Evolutionary conservation across 2,797 vertebrate genomes (phyloP), one percentile per base, ranked within the genome.

Genomic region (Macropus fuliginosus): DNA sequence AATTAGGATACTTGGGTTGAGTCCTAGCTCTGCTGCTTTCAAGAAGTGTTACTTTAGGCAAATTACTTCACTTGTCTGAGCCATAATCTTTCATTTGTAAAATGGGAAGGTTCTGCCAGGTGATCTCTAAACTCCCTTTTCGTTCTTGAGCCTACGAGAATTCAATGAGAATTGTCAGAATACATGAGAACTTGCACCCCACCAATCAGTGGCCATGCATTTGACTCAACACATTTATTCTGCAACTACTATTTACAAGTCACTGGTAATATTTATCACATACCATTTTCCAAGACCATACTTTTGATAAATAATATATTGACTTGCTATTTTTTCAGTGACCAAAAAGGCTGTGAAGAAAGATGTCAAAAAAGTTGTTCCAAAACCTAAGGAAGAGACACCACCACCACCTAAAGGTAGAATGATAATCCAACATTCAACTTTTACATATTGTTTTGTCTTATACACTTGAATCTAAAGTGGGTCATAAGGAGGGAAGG

Each of bases 391-490:
- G 95, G 98, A 99, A 97, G 98, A 98, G 66, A 94, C 98, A 6
- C 98, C 98, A 56, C 98, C 74, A 81, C 40, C 74, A 16, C 97
- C 98, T 94, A 99, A 99, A 99, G 99, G 99, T 99, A 99, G 94
- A 95, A 21, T 98, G 74, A 96, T 97, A 98, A 94, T 57, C 62
- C n/a, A 57, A 97, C 93, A 98, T 98, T 98, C 97, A 93, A 1
- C 96, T 96, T 98, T 98, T 96, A 98, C 50, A 27, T 34, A 92
- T 95, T 46, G 66, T 81, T 81, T 95, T 92, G 24, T 90, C 96
- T 93, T 97, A 74, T 95, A 92, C 94, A 1, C 28, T 92, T 92
- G 54, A 96, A 55, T 90, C 31, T 50, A 89, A 92, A 92, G 1
- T 40, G 81, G 29, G 10, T 27, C 24, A 27, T 27, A 46, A 55